These are phyloP conservation scores for Antechinus flavipes DNA, from an alignment of 2,113 vertebrate species.

Conservation along the genomic window DNA sequence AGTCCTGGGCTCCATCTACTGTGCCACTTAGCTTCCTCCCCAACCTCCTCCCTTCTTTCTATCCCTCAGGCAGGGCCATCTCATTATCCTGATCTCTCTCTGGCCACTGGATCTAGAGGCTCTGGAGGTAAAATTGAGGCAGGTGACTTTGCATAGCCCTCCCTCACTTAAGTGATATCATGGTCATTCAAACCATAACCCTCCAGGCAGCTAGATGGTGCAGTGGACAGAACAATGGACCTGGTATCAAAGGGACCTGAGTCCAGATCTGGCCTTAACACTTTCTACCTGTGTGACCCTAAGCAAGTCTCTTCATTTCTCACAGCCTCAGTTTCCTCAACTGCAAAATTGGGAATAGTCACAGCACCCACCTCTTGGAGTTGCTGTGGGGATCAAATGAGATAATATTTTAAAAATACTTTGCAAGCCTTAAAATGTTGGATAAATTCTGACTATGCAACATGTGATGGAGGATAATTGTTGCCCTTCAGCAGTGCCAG, in stretches of 20 bases:
- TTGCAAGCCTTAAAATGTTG: neutral
- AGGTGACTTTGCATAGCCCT: no score
- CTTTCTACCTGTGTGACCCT: neutral
- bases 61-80: no score
- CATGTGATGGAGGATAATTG: neutral
- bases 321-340: neutral
- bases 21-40: neutral
- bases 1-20: neutral
- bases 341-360: neutral
- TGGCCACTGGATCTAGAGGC: no score
- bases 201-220: neutral
- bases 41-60: neutral
- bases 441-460: neutral
- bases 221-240: neutral
- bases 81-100: no score
- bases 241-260: neutral
- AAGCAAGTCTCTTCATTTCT: neutral
- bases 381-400: neutral
- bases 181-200: no score
- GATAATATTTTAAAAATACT: neutral
- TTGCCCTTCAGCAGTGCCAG: slow-evolving; percentile 20
- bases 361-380: neutral
- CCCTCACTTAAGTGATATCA: no score
- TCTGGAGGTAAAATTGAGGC: no score
- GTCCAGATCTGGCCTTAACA: neutral